Percentiles rank a stretch among this genome's conserved stretches.
Conservation (phyloP, 2,113 vertebrate species). For the Podarcis raffonei region DNA sequence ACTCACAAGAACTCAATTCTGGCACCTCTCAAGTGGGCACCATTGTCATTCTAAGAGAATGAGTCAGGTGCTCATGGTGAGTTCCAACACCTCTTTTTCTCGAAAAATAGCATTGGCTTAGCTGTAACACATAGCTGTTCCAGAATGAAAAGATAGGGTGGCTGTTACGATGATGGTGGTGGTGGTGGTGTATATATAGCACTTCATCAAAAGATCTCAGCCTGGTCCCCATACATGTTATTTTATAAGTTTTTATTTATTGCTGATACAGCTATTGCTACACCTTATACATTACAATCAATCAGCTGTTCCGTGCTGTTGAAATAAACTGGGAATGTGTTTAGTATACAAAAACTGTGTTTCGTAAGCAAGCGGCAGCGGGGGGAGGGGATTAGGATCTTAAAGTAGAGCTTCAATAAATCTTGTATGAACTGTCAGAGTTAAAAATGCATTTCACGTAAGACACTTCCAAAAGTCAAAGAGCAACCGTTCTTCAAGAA, state of each 20-base stretch:
- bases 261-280: background rate
- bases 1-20: no score
- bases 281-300: background rate
- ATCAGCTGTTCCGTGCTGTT: background rate
- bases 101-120: no score
- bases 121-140: background rate
- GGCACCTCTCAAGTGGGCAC: no score
- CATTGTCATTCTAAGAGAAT: no score
- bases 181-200: no score
- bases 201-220: no score
- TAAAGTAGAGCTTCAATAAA: background rate
- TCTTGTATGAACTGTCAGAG: background rate
- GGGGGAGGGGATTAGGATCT: background rate
- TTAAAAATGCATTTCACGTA: background rate
- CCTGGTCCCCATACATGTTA: background rate
- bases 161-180: no score
- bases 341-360: background rate
- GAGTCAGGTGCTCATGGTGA: no score
- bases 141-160: background rate
- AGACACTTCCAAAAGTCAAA: background rate
- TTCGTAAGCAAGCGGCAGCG: background rate
- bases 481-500: background rate
- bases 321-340: background rate
- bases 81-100: no score
- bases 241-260: background rate